Percentiles rank a stretch among this genome's conserved stretches.
These are phyloP conservation scores for Zaprionus kolodkinae DNA, from an alignment of 1,140 invertebrate genomes.

Conservation along the genomic window DNA sequence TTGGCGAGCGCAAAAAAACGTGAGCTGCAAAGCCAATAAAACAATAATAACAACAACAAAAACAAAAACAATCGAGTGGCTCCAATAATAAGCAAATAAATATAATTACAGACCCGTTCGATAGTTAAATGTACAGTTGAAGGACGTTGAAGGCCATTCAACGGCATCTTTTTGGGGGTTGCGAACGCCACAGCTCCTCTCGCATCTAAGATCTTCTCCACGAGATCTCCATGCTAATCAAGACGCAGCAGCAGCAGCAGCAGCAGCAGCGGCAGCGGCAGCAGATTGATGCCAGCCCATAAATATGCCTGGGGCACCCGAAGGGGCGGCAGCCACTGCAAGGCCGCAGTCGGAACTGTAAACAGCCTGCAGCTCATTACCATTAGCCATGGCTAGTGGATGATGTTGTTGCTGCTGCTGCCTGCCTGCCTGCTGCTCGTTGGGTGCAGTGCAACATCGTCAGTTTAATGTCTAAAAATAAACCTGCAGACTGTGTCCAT, in stretches of 20 bases:
- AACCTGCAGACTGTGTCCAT: slow-evolving; percentile 42
- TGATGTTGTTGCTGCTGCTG: slow-evolving; percentile 16
- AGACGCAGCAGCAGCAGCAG: slow-evolving; percentile 44
- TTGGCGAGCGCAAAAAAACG: slow-evolving; percentile 65
- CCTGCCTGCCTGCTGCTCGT: slow-evolving; percentile 2
- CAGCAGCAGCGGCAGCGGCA: slow-evolving; percentile 16
- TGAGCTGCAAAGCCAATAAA: slow-evolving; percentile 2
- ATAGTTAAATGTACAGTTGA: slow-evolving; percentile 64
- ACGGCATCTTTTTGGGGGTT: slow-evolving; percentile 76
- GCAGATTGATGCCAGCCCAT: slow-evolving; percentile 68
- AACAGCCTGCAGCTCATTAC: slow-evolving; percentile 79
- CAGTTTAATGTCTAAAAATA: slow-evolving; percentile 80
- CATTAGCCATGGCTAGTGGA: slow-evolving; percentile 57
- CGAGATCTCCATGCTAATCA: slow-evolving; percentile 59
- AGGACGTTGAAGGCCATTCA: slow-evolving; percentile 83
- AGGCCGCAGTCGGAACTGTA: slow-evolving; percentile 72
- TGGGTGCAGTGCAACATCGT: slow-evolving; percentile 51
- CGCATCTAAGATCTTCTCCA: slow-evolving; percentile 9
- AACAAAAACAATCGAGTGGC: slow-evolving; percentile 41
- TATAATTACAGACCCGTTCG: slow-evolving; percentile 74
- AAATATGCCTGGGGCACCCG: slow-evolving; percentile 51
- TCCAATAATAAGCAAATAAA: slow-evolving; percentile 79
- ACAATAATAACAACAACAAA: slow-evolving; percentile 40
- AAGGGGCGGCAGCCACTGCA: slow-evolving; percentile 51
- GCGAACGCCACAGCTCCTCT: slow-evolving; percentile 24